Evolutionary conservation across 2,113 vertebrate genomes (phyloP).

Genomic region (Mellivora capensis): DNA sequence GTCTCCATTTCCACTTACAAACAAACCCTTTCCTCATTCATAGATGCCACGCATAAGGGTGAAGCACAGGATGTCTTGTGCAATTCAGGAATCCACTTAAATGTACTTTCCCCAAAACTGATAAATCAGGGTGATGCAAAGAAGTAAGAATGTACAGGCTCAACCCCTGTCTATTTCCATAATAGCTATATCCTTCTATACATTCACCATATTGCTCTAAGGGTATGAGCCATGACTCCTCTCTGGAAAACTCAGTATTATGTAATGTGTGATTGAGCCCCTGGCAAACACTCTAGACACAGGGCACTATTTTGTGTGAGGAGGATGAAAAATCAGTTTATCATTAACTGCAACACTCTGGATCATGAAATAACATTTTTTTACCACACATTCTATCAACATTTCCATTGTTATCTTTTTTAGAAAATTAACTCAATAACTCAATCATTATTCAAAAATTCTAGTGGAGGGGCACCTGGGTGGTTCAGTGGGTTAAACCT

Average conservation of each 20-base stretch:
- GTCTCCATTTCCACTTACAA: background rate
- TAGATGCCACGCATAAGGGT: background rate
- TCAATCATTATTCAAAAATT: background rate
- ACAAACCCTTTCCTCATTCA: background rate
- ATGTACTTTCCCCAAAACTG: slow-evolving; percentile 43
- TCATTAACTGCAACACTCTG: background rate
- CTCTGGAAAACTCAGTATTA: slow-evolving; percentile 28
- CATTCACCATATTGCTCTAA: background rate
- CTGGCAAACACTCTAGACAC: background rate
- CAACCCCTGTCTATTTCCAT: background rate
- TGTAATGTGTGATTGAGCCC: background rate
- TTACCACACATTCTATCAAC: background rate
- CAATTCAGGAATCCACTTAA: slow-evolving; percentile 39
- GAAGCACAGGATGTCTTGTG: background rate
- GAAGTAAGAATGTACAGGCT: slow-evolving; percentile 14
- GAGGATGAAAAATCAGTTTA: background rate
- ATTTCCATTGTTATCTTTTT: background rate
- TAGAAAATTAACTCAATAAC: background rate
- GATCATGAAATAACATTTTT: background rate
- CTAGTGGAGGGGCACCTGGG: too few relatives aligned
- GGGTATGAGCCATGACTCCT: slow-evolving; percentile 17
- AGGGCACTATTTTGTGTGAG: background rate
- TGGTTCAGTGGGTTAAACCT: too few relatives aligned
- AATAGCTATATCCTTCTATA: background rate
- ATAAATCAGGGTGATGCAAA: slow-evolving; percentile 33